These are phyloP conservation scores for Empidonax alnorum DNA, from an alignment of 2,113 vertebrate genomes.

Conservation along the genomic window DNA sequence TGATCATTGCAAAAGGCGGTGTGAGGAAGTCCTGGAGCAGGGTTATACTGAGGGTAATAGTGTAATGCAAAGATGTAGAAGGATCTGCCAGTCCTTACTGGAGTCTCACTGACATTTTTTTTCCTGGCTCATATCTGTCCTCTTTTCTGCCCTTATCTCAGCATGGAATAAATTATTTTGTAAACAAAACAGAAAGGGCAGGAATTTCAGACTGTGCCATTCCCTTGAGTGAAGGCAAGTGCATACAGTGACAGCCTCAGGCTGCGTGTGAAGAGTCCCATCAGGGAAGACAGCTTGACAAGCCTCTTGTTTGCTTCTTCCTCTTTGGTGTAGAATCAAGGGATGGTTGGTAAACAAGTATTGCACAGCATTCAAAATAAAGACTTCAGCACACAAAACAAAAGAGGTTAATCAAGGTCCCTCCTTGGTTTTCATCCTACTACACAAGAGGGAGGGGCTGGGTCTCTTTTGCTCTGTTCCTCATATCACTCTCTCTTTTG, in stretches of 20 bases:
- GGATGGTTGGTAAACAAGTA: neutral
- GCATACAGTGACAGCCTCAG: neutral
- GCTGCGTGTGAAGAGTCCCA: neutral
- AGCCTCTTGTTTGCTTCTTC: neutral
- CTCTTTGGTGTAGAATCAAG: neutral
- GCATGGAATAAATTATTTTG: neutral
- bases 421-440: neutral
- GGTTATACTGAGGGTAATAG: neutral
- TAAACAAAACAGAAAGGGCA: neutral
- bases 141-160: neutral
- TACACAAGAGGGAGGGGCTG: neutral
- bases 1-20: neutral
- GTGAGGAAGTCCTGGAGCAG: neutral
- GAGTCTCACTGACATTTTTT: neutral
- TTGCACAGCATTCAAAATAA: neutral
- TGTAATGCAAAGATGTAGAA: neutral
- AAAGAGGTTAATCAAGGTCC: neutral
- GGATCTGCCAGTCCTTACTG: neutral
- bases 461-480: neutral
- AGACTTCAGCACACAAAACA: neutral
- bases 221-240: neutral
- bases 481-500: neutral
- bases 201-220: neutral
- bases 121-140: neutral
- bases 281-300: neutral